Evolutionary conservation across 2,888 invertebrate genomes (phyloP), one percentile per base, ranked within the genome.

Genomic region (Mermis nigrescens): DNA sequence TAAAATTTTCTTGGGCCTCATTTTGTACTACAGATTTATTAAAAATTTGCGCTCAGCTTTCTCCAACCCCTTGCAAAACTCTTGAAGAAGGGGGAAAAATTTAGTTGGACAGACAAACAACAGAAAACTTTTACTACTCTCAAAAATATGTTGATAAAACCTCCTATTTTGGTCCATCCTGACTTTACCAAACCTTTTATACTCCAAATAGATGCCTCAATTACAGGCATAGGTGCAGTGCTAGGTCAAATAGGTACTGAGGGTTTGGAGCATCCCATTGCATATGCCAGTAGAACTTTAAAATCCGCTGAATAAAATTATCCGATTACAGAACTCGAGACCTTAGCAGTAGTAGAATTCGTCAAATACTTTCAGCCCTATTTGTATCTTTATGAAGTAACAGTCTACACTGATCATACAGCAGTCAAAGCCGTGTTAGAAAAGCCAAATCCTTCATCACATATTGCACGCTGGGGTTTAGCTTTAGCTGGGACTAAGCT

Each of bases 361-460:
- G 38, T 38, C 7, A 38, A 38, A 12, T 38, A 38, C 19, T 38
- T 73, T 58, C 60, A 72, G n/a, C 70, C 69, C 0, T 77, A 75
- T 59, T 63, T 76, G 0, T 73, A 73, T 52, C 68, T 70, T 1
- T 38, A 64, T 4, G 32, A 62, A 0, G 69, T 74, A 15, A 62
- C 61, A 0, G 65, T 38, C 19, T 19, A 38, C 38, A 38, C 38
- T 38, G 38, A 38, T 19, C 19, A 19, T 19, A 38, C 38, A 12
- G 38, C 38, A 38, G 38, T 38, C 12, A 38, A 38, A 7, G 38
- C 38, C 12, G 38, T 38, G 7, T 19, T 38, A 7, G 19, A 7
- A 38, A 38, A 38, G 19, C 12, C 7, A 19, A 38, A 38, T 19
- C 38, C 38, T 12, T 12, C 7, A 12, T 38, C 19, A 19, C 19